phyloP scores from a whole-genome alignment of 2,797 vertebrate species.

The Esox masquinongy region DNA sequence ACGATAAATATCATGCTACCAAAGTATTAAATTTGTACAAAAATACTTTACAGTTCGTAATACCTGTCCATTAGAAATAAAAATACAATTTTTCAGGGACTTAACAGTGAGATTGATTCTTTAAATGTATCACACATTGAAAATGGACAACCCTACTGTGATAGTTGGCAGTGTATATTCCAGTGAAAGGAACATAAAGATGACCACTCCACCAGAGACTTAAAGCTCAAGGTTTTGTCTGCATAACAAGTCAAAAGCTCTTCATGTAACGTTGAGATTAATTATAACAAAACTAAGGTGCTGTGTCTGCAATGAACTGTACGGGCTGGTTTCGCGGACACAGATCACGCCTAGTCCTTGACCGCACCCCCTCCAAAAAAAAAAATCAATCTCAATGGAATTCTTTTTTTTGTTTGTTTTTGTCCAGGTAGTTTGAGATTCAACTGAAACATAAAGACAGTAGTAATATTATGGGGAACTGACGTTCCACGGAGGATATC shows the following conservation, averaged over 20 bases:
- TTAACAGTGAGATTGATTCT: conserved; percentile 71
- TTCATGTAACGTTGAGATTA: neutral
- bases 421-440: neutral
- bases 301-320: conserved; percentile 62
- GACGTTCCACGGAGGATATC: neutral
- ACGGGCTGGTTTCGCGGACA: neutral
- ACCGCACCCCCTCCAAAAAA: no score
- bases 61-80: conserved; percentile 99
- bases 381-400: no score
- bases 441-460: neutral
- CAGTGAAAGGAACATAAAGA: conserved; percentile 52
- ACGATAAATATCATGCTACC: conserved; percentile 99
- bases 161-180: conserved; percentile 88
- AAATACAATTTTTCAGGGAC: conserved; percentile 94
- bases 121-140: conserved; percentile 75
- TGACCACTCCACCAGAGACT: neutral
- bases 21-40: conserved; percentile 99
- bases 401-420: no score
- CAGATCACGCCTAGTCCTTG: neutral
- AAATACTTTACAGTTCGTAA: conserved; percentile 99
- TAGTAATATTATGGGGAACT: neutral
- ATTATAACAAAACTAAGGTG: conserved; percentile 60
- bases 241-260: neutral
- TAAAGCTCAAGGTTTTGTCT: neutral
- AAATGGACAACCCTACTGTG: conserved; percentile 75